Evolutionary conservation across 1,140 invertebrate species (phyloP).

Genomic region (Procambarus virginalis): DNA sequence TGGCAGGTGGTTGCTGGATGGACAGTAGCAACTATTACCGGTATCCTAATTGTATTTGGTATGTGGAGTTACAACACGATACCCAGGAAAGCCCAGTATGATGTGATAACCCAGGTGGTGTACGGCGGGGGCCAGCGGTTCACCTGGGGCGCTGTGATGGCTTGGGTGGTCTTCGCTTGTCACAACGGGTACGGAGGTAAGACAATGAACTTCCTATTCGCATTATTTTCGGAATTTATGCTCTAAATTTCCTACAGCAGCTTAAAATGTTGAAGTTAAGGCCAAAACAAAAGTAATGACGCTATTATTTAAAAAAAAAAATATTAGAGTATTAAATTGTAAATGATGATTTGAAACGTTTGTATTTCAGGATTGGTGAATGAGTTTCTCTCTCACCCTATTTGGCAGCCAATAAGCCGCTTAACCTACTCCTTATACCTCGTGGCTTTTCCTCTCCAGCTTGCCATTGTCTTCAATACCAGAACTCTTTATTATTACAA

Average conservation of each 20-base stretch:
- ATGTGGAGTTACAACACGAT: constrained; percentile 44
- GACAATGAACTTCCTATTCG: not conserved
- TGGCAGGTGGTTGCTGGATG: constrained; percentile 24
- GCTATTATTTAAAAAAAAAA: not conserved
- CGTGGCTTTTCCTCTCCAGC: constrained; percentile 78
- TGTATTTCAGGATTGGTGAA: constrained; percentile 76
- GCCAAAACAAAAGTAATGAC: not conserved
- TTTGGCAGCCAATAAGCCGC: constrained; percentile 88
- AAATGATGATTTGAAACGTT: not conserved
- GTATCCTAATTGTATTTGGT: constrained; percentile 33
- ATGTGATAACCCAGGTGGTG: constrained; percentile 38
- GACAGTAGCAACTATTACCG: constrained; percentile 13
- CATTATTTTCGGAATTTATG: too few relatives aligned
- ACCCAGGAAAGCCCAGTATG: not conserved
- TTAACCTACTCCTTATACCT: constrained; percentile 94
- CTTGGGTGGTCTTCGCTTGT: constrained; percentile 44
- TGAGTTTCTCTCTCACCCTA: constrained; percentile 84
- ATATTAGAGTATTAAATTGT: not conserved
- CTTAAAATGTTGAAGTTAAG: not conserved
- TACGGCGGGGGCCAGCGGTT: constrained; percentile 21
- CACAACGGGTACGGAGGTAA: constrained; percentile 51
- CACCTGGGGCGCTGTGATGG: constrained; percentile 38
- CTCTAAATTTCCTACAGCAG: too few relatives aligned
- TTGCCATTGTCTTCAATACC: not conserved
- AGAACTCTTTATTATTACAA: not conserved